A percentile compares a stretch with the other conserved stretches of the same genome.
Evolutionary conservation across 2,888 invertebrate species (phyloP).

Genomic region (Girardia tigrina): DNA sequence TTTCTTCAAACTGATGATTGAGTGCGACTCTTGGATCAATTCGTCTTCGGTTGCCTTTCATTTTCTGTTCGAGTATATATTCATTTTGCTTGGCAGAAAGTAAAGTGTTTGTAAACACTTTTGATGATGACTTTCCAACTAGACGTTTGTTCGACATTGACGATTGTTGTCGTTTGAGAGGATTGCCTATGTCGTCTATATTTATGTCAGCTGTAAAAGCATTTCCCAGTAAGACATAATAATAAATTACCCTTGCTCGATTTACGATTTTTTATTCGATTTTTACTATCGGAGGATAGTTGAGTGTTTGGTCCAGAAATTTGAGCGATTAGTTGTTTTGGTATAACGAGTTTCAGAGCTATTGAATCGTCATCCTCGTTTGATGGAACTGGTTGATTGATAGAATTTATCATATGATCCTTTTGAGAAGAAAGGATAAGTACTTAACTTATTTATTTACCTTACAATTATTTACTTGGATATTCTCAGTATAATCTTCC

Average conservation of each 20-base stretch:
- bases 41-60: conserved; percentile 32
- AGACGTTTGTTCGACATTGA: background rate
- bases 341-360: conserved; percentile 1
- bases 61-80: conserved; percentile 24
- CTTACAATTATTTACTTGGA: background rate
- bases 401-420: background rate
- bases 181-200: background rate
- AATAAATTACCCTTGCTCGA: background rate
- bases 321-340: background rate
- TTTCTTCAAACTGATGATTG: conserved; percentile 35
- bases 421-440: background rate
- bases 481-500: background rate
- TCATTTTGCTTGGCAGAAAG: background rate
- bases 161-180: background rate
- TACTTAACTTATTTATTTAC: background rate
- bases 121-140: background rate
- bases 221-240: background rate
- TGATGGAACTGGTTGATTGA: background rate
- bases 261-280: background rate
- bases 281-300: background rate
- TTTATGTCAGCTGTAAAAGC: too few species aligned
- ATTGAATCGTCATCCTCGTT: background rate
- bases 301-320: background rate
- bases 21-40: conserved; percentile 36
- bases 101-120: background rate